Evolutionary conservation across 2,888 invertebrate species (phyloP).

Genomic region (Bombyx huttoni): DNA sequence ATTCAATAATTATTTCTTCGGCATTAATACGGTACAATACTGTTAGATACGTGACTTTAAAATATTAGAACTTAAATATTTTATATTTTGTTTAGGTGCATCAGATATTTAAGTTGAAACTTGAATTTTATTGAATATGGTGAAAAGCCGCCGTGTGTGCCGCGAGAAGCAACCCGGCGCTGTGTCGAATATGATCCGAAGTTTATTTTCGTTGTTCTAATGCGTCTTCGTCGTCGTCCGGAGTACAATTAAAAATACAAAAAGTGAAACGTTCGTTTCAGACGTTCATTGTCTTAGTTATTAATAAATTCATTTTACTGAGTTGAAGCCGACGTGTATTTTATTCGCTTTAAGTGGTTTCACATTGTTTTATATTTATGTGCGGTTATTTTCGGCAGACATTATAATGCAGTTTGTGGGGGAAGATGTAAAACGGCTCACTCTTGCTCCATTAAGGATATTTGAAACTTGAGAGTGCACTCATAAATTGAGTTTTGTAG

Average conservation of each 20-base stretch:
- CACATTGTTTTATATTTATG: slow-evolving; percentile 73
- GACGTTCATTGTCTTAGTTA: slow-evolving; percentile 72
- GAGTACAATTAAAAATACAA: slow-evolving; percentile 72
- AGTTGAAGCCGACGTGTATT: slow-evolving; percentile 70
- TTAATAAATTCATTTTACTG: slow-evolving; percentile 73
- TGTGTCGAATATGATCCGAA: slow-evolving; percentile 63
- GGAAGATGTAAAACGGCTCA: slow-evolving; percentile 67
- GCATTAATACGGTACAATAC: slow-evolving; percentile 3
- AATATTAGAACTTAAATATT: too few species aligned
- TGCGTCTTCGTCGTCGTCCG: slow-evolving; percentile 65
- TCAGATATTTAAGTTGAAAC: not conserved
- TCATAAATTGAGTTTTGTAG: slow-evolving; percentile 67
- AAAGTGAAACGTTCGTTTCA: slow-evolving; percentile 69
- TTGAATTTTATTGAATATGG: not conserved
- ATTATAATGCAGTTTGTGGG: slow-evolving; percentile 72
- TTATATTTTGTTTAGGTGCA: not conserved
- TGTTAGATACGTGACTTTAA: too few species aligned
- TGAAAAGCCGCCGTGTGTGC: slow-evolving; percentile 5
- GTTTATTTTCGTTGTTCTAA: slow-evolving; percentile 70
- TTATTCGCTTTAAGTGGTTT: slow-evolving; percentile 74
- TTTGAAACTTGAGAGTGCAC: slow-evolving; percentile 70
- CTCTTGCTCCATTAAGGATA: slow-evolving; percentile 69
- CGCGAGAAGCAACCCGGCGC: slow-evolving; percentile 12
- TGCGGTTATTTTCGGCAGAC: slow-evolving; percentile 69
- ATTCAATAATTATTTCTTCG: slow-evolving; percentile 58